phyloP scores from a whole-genome alignment of 2,888 invertebrate species.

The Crossocerus cetratus region DNA sequence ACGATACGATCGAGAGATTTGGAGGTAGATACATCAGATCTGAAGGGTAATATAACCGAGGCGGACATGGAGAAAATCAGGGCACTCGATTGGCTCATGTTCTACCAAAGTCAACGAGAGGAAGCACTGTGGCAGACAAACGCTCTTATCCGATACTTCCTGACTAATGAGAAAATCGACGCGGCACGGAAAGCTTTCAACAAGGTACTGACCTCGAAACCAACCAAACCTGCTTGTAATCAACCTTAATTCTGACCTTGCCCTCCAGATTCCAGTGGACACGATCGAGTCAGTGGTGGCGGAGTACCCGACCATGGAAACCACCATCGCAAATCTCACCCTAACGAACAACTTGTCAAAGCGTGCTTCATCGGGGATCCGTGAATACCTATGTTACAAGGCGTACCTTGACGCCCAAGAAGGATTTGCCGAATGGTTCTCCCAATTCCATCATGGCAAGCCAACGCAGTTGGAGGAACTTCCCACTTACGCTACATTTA shows the following conservation, averaged over 20 bases:
- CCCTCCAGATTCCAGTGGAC: constrained; percentile 81
- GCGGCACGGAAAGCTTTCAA: constrained; percentile 88
- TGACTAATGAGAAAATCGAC: constrained; percentile 88
- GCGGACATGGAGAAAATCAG: constrained; percentile 86
- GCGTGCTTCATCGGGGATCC: constrained; percentile 78
- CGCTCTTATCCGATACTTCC: constrained; percentile 90
- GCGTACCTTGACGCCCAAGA: constrained; percentile 92
- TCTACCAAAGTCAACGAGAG: constrained; percentile 86
- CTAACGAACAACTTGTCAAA: constrained; percentile 77
- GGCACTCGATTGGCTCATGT: constrained; percentile 91
- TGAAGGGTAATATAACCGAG: constrained; percentile 81
- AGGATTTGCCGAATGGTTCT: constrained; percentile 93
- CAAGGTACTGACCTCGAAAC: constrained; percentile 76
- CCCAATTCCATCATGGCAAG: constrained; percentile 87
- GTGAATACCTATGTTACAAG: constrained; percentile 92
- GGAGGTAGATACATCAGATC: constrained; percentile 62
- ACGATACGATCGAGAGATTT: constrained; percentile 80
- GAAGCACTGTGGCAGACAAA: constrained; percentile 94
- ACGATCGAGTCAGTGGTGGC: constrained; percentile 80
- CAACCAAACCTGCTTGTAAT: neutral
- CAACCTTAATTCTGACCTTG: constrained; percentile 23
- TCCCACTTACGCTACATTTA: constrained; percentile 83
- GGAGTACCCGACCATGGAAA: constrained; percentile 76
- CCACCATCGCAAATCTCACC: constrained; percentile 71
- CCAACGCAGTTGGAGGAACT: constrained; percentile 84